Evolutionary conservation across 2,113 vertebrate species (phyloP).

Genomic region (Cavia aperea): DNA sequence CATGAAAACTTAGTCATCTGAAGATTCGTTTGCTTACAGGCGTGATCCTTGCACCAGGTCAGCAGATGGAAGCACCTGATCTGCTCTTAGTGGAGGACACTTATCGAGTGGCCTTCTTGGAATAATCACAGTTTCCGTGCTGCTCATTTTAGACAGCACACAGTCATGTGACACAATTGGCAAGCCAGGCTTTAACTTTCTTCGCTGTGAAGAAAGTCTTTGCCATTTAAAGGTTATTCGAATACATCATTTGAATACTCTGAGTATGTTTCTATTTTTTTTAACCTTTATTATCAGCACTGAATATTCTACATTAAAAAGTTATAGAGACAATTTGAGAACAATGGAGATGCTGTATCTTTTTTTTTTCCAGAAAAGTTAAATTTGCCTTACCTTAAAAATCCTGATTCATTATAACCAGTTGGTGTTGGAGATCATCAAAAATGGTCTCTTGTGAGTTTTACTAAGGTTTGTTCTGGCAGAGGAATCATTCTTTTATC

Average conservation of each 20-base stretch:
- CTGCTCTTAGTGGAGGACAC: rapidly evolving
- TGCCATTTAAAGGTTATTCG: not conserved
- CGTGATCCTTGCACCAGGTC: not conserved
- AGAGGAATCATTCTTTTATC: not conserved
- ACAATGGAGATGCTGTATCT: too few species aligned
- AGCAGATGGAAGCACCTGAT: not conserved
- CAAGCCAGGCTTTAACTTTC: not conserved
- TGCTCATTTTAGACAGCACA: not conserved
- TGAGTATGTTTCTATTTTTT: not conserved
- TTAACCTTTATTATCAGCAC: not conserved
- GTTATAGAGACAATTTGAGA: not conserved
- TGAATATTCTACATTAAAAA: not conserved
- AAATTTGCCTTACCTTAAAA: not conserved
- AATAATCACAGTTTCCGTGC: not conserved
- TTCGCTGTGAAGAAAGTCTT: not conserved
- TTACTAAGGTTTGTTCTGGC: not conserved
- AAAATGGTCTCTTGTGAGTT: not conserved
- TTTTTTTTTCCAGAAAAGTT: not conserved
- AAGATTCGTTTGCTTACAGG: not conserved
- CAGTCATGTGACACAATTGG: not conserved
- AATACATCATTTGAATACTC: not conserved
- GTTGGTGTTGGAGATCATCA: not conserved
- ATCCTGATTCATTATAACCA: not conserved
- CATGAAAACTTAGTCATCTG: too few species aligned
- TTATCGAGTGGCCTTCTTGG: not conserved